Evolutionary conservation across 1,140 invertebrate genomes (phyloP).

Genomic region (Pissodes strobi): DNA sequence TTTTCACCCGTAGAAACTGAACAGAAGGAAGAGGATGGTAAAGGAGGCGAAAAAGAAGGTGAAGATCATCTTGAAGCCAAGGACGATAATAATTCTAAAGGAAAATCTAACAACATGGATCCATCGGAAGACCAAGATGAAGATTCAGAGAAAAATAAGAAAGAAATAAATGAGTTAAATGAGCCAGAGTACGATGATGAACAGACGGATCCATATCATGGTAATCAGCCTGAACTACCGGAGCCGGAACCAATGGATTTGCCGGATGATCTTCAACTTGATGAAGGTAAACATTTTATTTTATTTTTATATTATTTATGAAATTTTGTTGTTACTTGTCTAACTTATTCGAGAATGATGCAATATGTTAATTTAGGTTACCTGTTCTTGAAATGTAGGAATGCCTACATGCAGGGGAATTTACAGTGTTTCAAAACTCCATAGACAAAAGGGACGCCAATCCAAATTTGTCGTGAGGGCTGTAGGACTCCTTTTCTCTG

Average conservation of each 20-base stretch:
- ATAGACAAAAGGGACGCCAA: no score
- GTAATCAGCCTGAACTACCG: slow-evolving; percentile 71
- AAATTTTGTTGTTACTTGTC: no score
- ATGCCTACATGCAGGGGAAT: no score
- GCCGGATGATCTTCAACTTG: slow-evolving; percentile 83
- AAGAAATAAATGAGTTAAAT: slow-evolving; percentile 77
- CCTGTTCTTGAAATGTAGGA: no score
- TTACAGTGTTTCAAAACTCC: no score
- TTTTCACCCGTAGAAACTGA: slow-evolving; percentile 58
- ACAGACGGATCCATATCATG: slow-evolving; percentile 85
- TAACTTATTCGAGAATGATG: no score
- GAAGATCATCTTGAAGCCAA: slow-evolving; percentile 64
- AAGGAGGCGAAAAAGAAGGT: slow-evolving; percentile 53
- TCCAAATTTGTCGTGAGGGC: no score
- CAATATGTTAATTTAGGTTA: no score
- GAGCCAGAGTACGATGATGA: slow-evolving; percentile 80
- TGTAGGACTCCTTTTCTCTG: no score
- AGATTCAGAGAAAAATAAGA: slow-evolving; percentile 61
- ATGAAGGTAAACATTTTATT: slow-evolving; percentile 62
- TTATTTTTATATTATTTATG: background rate
- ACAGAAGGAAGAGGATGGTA: slow-evolving; percentile 75
- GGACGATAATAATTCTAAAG: slow-evolving; percentile 58
- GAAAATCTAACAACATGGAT: slow-evolving; percentile 58
- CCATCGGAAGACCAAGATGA: slow-evolving; percentile 54
- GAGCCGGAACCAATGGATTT: slow-evolving; percentile 85